Base-by-base conservation (phyloP, 2,113 vertebrate species). In the Rana temporaria region DNA sequence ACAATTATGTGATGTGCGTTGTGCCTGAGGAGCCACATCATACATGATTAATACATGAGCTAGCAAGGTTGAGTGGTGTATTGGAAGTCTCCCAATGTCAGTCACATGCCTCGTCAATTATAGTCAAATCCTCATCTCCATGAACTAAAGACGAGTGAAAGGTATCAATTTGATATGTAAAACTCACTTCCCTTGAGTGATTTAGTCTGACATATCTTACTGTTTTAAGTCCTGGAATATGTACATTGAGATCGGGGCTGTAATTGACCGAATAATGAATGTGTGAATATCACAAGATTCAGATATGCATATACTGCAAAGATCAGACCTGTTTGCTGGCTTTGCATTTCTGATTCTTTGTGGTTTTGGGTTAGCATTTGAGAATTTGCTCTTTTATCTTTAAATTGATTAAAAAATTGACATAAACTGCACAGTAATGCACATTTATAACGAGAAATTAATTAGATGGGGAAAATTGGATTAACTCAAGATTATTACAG, bases 21-120 rank as follows among this genome's bases (percentile, higher is more conserved):
- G 38, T 78, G 60, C 38, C 62, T n/a, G 18, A 64, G 60, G 34
- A 42, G 24, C 18, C 57, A 77, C 24, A 24, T 42, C 15, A 65
- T 53, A 64, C 48, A 78, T 65, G 38, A 64, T 78, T 78, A 53
- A 78, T 53, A 30, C 22, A 65, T 78, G 64, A 65, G 60, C 48
- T 65, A 64, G 15, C 60, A 65, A 78, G 75, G 60, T 30, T 64
- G 75, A 78, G 12, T 19, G 30, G 60, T 65, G 16, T 6, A 78
- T 65, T 52, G 42, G 22, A 18, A 64, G 20, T 38, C 22, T 24
- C 16, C 24, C 17, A 42, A 64, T 65, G 75, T 65, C 60, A 78
- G 16, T 78, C 60, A 78, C 26, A 48, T 42, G 62, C 20, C 59
- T 64, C 24, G 48, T 64, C 60, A 77, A 77, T 77, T 77, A 77